These are phyloP conservation scores for Atrina japonica DNA, from an alignment of 2,888 invertebrate genomes.

Conservation along the genomic window DNA sequence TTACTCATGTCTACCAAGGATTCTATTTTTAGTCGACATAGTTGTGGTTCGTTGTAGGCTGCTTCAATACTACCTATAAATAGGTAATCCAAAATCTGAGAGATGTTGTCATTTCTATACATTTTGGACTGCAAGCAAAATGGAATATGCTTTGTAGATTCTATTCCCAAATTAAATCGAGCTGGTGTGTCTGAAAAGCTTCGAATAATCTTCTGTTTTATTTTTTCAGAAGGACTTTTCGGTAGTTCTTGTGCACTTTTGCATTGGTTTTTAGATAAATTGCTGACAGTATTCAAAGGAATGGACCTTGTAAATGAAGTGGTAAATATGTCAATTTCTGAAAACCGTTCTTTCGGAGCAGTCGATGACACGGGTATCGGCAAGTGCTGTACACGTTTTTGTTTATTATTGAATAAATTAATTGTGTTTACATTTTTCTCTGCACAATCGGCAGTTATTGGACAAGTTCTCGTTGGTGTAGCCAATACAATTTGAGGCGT, in stretches of 20 bases:
- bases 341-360: background rate
- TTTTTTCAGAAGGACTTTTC: slow-evolving; percentile 18
- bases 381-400: slow-evolving; percentile 10
- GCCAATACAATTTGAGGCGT: too few species aligned
- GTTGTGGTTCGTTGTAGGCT: slow-evolving; percentile 80
- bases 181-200: slow-evolving; percentile 43
- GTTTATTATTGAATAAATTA: background rate
- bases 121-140: slow-evolving; percentile 48
- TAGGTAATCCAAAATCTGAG: slow-evolving; percentile 73
- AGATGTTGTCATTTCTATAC: slow-evolving; percentile 57
- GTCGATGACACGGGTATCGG: slow-evolving; percentile 6
- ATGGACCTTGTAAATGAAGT: slow-evolving; percentile 61
- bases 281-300: background rate
- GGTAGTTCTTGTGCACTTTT: slow-evolving; percentile 46
- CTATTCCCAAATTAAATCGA: background rate
- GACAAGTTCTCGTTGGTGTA: too few species aligned
- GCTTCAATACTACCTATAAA: slow-evolving; percentile 81
- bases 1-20: slow-evolving; percentile 81
- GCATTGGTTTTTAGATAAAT: slow-evolving; percentile 24
- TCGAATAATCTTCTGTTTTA: slow-evolving; percentile 30
- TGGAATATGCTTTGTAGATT: slow-evolving; percentile 13
- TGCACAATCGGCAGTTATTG: background rate
- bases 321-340: slow-evolving; percentile 49
- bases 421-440: background rate
- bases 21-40: slow-evolving; percentile 81